These are phyloP conservation scores for Pagetopsis macropterus DNA, from an alignment of 2,797 vertebrate species.

Conservation along the genomic window DNA sequence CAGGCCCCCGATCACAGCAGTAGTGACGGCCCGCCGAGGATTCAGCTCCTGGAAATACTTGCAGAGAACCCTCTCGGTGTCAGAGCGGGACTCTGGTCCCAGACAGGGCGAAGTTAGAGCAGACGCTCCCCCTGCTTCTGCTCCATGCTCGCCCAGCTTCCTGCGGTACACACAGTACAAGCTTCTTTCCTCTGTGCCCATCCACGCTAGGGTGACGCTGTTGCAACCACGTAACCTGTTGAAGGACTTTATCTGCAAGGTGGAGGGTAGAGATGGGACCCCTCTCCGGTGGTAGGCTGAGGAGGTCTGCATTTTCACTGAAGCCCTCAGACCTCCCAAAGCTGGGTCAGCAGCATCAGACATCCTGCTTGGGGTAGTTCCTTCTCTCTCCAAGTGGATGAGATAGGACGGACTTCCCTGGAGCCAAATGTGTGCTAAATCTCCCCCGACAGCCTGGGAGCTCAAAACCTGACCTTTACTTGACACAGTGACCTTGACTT, in stretches of 20 bases:
- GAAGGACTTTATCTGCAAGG: conserved; percentile 91
- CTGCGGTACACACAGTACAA: conserved; percentile 91
- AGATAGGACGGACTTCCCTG: conserved; percentile 86
- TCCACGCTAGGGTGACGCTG: conserved; percentile 91
- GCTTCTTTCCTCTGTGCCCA: conserved; percentile 90
- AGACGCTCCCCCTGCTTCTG: conserved; percentile 63
- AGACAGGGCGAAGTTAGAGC: conserved; percentile 80
- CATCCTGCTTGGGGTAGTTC: conserved; percentile 21
- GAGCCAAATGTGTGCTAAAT: conserved; percentile 87
- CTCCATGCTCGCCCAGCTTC: conserved; percentile 68
- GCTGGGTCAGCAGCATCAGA: conserved; percentile 17
- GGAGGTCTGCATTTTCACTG: conserved; percentile 88
- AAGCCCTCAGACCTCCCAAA: conserved; percentile 70
- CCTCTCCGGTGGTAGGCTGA: conserved; percentile 86
- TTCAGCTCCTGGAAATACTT: conserved; percentile 92
- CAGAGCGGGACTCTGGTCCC: conserved; percentile 87
- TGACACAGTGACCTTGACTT: conserved; percentile 83
- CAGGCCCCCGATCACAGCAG: conserved; percentile 87
- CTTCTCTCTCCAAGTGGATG: conserved; percentile 83
- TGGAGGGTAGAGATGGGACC: conserved; percentile 87
- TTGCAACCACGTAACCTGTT: conserved; percentile 90
- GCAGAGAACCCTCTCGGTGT: conserved; percentile 89
- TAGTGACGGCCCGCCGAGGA: conserved; percentile 88
- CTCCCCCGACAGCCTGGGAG: conserved; percentile 80
- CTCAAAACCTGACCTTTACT: conserved; percentile 81